Base-by-base conservation (phyloP, 1,140 invertebrate genomes). In the Aphelinus atriplicis region DNA sequence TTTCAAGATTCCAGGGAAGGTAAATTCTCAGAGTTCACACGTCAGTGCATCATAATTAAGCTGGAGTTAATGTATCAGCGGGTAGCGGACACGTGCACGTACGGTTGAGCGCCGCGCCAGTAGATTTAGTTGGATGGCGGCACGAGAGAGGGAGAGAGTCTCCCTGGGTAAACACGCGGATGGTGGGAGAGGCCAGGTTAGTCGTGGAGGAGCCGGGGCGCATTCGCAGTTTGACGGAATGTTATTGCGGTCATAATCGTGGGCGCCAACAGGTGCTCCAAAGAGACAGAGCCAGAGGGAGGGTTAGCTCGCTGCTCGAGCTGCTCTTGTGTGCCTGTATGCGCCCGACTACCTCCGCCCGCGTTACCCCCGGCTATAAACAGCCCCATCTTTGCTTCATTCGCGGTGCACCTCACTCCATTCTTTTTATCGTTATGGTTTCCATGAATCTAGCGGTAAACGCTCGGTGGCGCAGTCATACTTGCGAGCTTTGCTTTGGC, bases 161-260 rank as follows among this genome's bases (percentile, higher is more conserved):
- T 60, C 7, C n/a, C 7, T 60, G 26, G 26, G 7, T 26, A 45
- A 45, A 55, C 51, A 53, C 26, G 64, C 43, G 56, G 64, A 55
- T 26, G 51, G 51, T 3, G 3, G 3, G 47, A n/a, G 62, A 3
- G 5, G 7, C 43, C 47, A 68, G 66, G 68, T 60, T 62, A 62
- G 70, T 69, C 50, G 66, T 10, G 76, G 79, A 81, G 80, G 79
- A 80, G 77, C 78, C 78, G 80, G 77, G 79, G 79, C 77, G 74
- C 79, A 79, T 82, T 84, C 77, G 80, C 81, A 81, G 80, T 87
- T 87, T 87, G 86, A 88, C 86, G 85, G 82, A 87, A 87, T 86
- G 86, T 87, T 88, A 88, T 87, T 87, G 84, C 86, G 81, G 85
- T 86, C 84, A 87, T 88, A 88, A 88, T 87, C 85, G 83, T 80